Evolutionary conservation across 2,888 invertebrate genomes (phyloP).

Genomic region (Neoaliturus tenellus): DNA sequence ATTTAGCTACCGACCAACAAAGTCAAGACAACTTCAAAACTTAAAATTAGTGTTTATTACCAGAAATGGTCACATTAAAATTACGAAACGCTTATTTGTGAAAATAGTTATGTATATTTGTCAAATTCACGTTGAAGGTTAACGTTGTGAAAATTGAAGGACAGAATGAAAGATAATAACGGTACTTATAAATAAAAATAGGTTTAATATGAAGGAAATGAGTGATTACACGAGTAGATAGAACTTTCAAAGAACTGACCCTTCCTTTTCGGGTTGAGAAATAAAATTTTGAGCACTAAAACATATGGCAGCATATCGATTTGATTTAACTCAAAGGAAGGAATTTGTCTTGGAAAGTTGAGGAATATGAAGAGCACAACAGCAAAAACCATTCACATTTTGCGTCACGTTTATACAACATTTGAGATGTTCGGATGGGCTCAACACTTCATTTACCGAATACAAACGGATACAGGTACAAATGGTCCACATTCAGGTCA

Average conservation of each 20-base stretch:
- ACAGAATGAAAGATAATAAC: conserved; percentile 56
- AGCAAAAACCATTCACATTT: conserved; percentile 60
- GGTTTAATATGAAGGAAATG: conserved; percentile 55
- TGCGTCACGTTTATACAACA: conserved; percentile 58
- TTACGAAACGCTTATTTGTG: conserved; percentile 40
- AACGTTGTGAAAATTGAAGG: conserved; percentile 49
- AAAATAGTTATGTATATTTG: conserved; percentile 52
- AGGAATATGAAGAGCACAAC: conserved; percentile 58
- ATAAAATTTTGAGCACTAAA: conserved; percentile 47
- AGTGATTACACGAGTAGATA: conserved; percentile 54
- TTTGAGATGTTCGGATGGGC: conserved; percentile 45
- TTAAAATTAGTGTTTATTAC: conserved; percentile 26
- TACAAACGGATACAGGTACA: conserved; percentile 43
- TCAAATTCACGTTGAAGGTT: conserved; percentile 24
- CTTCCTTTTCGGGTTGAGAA: conserved; percentile 35
- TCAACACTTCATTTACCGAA: conserved; percentile 46
- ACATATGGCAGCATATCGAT: conserved; percentile 38
- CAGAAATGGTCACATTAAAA: conserved; percentile 51
- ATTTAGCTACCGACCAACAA: not conserved
- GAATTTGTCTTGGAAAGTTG: conserved; percentile 49
- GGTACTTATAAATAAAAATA: conserved; percentile 55
- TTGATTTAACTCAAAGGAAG: conserved; percentile 43
- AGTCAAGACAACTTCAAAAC: not conserved
- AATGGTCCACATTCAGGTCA: conserved; percentile 34
- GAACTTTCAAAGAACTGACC: conserved; percentile 54